phyloP scores from a whole-genome alignment of 2,797 vertebrate species.

The Semaprochilodus insignis region DNA sequence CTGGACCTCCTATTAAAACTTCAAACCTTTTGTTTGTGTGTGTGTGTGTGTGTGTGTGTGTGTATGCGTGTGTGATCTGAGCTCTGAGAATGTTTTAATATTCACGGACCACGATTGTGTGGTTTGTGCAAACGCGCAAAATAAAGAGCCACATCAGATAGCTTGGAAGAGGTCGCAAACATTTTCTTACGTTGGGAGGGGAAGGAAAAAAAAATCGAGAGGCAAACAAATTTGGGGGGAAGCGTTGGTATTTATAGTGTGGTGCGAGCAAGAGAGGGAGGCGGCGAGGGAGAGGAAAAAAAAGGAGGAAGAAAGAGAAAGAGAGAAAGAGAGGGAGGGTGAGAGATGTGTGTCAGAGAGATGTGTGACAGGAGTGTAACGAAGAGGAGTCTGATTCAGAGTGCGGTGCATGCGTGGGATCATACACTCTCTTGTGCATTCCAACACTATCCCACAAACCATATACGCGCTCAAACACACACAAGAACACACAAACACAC shows the following conservation, averaged over 20 bases:
- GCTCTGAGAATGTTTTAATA: constrained; percentile 84
- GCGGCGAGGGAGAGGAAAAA: not conserved
- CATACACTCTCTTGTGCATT: constrained; percentile 42
- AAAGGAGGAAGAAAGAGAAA: not conserved
- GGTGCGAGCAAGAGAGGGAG: constrained; percentile 50
- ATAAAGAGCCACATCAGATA: constrained; percentile 85
- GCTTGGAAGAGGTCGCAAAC: constrained; percentile 75
- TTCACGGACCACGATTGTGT: constrained; percentile 81
- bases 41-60: not conserved
- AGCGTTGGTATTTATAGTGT: constrained; percentile 81
- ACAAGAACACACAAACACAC: constrained; percentile 18
- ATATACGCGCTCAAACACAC: constrained; percentile 21
- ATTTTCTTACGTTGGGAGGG: constrained; percentile 75
- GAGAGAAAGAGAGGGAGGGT: not conserved
- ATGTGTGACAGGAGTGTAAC: constrained; percentile 45
- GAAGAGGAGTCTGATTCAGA: constrained; percentile 53
- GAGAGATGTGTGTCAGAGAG: not conserved
- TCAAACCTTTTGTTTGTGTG: constrained; percentile 73
- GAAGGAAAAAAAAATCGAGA: constrained; percentile 61
- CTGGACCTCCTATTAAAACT: constrained; percentile 78
- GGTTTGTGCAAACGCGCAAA: constrained; percentile 80
- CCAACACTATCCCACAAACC: constrained; percentile 39
- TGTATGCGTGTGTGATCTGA: constrained; percentile 51
- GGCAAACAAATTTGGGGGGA: constrained; percentile 80
- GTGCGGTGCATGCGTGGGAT: constrained; percentile 36